phyloP scores from a whole-genome alignment of 2,888 invertebrate genomes.

The Ophion ventricosus region DNA sequence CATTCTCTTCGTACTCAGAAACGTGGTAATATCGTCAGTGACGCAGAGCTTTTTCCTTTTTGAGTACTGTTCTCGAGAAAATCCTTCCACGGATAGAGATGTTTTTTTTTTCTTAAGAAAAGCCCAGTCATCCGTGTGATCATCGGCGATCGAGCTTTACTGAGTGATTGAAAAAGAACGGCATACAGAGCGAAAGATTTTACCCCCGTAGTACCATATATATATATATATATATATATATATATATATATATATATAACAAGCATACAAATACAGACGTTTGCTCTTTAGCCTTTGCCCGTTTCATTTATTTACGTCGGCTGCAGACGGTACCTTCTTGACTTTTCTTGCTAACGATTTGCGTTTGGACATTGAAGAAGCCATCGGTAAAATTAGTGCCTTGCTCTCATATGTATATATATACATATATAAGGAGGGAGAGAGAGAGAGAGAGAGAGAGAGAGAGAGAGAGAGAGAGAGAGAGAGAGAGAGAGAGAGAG shows the following conservation, averaged over 20 bases:
- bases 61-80: conserved; percentile 2
- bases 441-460: too few species aligned
- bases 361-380: conserved; percentile 21
- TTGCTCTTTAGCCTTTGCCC: conserved; percentile 53
- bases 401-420: background rate
- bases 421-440: too few species aligned
- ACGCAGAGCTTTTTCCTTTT: conserved; percentile 46
- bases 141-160: conserved; percentile 44
- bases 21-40: conserved; percentile 49
- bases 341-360: conserved; percentile 12
- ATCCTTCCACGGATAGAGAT: conserved; percentile 1
- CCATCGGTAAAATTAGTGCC: background rate
- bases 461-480: too few species aligned
- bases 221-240: background rate
- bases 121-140: conserved; percentile 18
- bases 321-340: conserved; percentile 44
- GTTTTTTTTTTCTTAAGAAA: background rate
- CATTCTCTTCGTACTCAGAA: conserved; percentile 1
- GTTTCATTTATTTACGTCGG: conserved; percentile 59
- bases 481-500: too few species aligned
- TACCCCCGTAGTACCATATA: conserved; percentile 18
- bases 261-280: background rate
- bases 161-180: conserved; percentile 10
- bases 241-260: background rate
- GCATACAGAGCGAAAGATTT: conserved; percentile 19